Evolutionary conservation across 2,113 vertebrate species (phyloP).

Genomic region (Xiphorhynchus elegans): DNA sequence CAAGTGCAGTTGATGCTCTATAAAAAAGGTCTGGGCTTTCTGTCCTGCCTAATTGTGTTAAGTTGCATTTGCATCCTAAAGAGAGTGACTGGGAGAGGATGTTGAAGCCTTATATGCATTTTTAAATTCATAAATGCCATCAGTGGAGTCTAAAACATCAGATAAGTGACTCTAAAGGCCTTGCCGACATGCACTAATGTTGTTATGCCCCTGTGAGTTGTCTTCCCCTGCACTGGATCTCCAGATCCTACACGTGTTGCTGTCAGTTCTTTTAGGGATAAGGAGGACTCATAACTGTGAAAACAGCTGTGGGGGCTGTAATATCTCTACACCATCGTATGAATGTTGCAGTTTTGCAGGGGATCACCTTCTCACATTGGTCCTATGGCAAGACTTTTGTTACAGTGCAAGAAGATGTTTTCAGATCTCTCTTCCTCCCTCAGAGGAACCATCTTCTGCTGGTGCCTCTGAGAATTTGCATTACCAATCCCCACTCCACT

Average conservation of each 20-base stretch:
- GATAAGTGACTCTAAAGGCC: neutral
- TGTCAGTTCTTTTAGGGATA: neutral
- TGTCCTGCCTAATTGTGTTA: constrained; percentile 10
- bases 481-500: neutral
- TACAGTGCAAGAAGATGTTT: neutral
- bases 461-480: neutral
- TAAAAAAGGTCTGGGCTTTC: constrained; percentile 10
- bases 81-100: neutral
- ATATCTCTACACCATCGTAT: neutral
- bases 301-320: neutral
- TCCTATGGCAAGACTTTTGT: neutral
- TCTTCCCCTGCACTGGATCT: neutral
- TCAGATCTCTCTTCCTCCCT: neutral
- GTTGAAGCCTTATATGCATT: neutral
- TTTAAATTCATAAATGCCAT: constrained; percentile 22
- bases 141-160: neutral
- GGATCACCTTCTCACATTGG: neutral
- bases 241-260: neutral
- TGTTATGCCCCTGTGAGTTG: neutral
- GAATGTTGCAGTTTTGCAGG: neutral
- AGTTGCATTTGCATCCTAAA: constrained; percentile 13
- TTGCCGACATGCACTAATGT: neutral
- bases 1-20: neutral
- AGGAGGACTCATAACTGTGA: neutral
- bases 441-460: neutral